These are phyloP conservation scores for Trochalopteron elliotii DNA, from an alignment of 2,113 vertebrate genomes.

Conservation along the genomic window DNA sequence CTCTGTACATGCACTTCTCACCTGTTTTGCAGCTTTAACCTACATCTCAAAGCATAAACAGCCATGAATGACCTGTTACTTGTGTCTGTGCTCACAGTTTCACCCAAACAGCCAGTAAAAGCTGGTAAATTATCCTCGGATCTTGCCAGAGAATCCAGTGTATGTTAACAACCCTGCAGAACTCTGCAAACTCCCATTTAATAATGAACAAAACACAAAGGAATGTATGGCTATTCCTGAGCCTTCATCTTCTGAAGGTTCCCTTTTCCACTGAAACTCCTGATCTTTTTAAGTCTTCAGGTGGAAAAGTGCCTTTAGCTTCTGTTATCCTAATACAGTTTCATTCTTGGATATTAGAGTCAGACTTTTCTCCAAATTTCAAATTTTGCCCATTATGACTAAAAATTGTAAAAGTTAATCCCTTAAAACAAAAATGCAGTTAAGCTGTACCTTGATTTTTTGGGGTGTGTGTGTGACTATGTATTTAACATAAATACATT, in stretches of 20 bases:
- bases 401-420: background rate
- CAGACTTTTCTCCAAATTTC: background rate
- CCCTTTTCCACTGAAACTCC: background rate
- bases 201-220: background rate
- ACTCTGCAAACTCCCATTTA: background rate
- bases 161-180: background rate
- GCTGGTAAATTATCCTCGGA: background rate
- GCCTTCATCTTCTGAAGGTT: background rate
- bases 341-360: background rate
- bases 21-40: background rate
- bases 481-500: background rate
- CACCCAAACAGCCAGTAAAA: background rate
- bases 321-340: background rate
- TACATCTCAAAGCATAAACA: background rate
- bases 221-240: background rate
- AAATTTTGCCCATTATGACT: background rate
- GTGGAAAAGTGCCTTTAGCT: background rate
- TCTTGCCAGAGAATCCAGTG: background rate
- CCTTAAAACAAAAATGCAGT: background rate
- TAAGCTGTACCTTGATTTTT: background rate
- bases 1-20: background rate
- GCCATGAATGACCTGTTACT: background rate
- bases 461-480: accelerated
- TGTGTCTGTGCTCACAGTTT: background rate
- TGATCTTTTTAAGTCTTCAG: background rate